Evolutionary conservation across 1,140 invertebrate genomes (phyloP), one percentile per base, ranked within the genome.

Genomic region (Oryzaephilus surinamensis): DNA sequence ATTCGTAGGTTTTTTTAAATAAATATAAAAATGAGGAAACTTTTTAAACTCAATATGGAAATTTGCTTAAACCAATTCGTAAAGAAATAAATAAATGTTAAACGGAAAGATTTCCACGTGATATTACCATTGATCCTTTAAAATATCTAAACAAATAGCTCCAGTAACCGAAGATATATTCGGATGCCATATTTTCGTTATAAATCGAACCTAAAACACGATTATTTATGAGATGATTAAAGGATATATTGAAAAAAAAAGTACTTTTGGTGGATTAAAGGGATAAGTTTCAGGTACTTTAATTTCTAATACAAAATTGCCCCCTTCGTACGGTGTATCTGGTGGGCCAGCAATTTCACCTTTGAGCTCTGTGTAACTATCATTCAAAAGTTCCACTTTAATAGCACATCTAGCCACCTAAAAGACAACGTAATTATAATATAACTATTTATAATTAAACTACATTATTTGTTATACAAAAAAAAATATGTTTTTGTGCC

Each of bases 121-220:
- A 24, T 11, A 24, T n/a, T 24, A 24, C 23, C 23, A 24, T 24
- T 24, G 23, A 64, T 99, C 95, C 74, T 99, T 99, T 11, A 99
- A 71, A 58, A 99, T 99, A 66, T 99, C 97, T 62, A 99, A 71
- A 68, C 97, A 99, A 59, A 99, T 98, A 23, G 92, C 93, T 38
- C 97, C 96, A 17, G 96, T 99, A 4, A 96, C 94, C 13, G 93
- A 97, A 35, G 92, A 97, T 52, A 99, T 96, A 70, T 99, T 99
- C 31, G 96, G 97, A 72, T 99, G 96, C 97, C 96, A 99, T 61
- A 99, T 96, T 72, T 89, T 93, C 41, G 96, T 99, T 45, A 92
- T 76, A 72, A 99, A 99, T 21, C 81, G 73, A 41, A 89, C 83
- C 82, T 87, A 51, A 13, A 66, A 65, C 4, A 33, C 34, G 35